Evolutionary conservation across 2,113 vertebrate species (phyloP), one percentile per base, ranked within the genome.

Genomic region (Ahaetulla prasina): DNA sequence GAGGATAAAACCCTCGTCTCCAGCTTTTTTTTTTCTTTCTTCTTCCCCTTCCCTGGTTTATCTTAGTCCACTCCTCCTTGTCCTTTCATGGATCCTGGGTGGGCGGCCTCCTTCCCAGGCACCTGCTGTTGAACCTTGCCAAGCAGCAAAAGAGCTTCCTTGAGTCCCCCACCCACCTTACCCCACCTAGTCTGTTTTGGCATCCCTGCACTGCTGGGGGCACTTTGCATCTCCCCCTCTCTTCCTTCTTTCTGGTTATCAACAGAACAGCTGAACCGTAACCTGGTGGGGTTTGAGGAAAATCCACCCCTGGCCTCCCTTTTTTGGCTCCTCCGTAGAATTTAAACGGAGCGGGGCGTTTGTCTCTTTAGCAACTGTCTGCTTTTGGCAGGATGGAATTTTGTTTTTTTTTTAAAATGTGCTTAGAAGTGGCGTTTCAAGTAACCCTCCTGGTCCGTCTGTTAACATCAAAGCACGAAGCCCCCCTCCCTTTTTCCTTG

Each of bases 181-280:
- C n/a, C 3, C 55, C 55, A 95, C 20, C 20, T 94, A 94, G n/a
- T 88, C 88, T 43, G 94, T 93, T 94, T 94, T 95, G 94, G 87
- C 95, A 97, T 91, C 94, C 95, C 94, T 97, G 96, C 96, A 96
- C 96, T 96, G 95, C 94, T 92, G 94, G 94, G 93, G 95, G 94
- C 96, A 97, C 96, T 97, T 96, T 97, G 95, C 93, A 96, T 94
- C 95, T 95, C 91, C 12, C 57, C 25, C 8, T 3, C 55, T 2
- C 5, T 16, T 5, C n/a, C 1, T 16, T 0, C 60, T 80, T 80
- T 39, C 68, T 22, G 18, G 35, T 80, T 39, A 91, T 47, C 91
- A 94, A 90, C 35, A 22, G 45, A 80, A 85, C 80, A 87, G 60
- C 9, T 0, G 93, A 93, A 50, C 4, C 7, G 86, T 80, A 89